These are phyloP conservation scores for Allygus modestus DNA, from an alignment of 2,888 invertebrate genomes.

Conservation along the genomic window DNA sequence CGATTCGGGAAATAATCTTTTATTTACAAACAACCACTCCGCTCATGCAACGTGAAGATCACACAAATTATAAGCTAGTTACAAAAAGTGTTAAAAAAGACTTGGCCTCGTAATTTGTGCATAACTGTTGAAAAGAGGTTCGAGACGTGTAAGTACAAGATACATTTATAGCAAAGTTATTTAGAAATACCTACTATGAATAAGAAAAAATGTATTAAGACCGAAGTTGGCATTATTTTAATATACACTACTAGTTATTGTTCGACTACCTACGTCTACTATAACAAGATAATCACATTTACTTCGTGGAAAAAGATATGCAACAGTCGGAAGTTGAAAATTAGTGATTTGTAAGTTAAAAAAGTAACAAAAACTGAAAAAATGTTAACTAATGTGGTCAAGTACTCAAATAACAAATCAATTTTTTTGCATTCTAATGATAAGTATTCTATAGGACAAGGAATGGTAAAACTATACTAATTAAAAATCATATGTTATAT, in stretches of 20 bases:
- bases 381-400: too few relatives aligned
- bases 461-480: too few relatives aligned
- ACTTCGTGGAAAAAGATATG: slow-evolving; percentile 36
- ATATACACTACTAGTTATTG: slow-evolving; percentile 46
- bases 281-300: slow-evolving; percentile 25
- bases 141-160: background rate
- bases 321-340: background rate
- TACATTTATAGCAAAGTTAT: slow-evolving; percentile 42
- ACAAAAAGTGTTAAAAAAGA: slow-evolving; percentile 59
- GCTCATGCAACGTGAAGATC: slow-evolving; percentile 33
- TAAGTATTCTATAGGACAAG: too few relatives aligned
- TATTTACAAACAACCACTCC: slow-evolving; percentile 47
- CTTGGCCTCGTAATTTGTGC: slow-evolving; percentile 46
- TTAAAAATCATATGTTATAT: too few relatives aligned
- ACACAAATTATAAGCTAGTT: slow-evolving; percentile 52
- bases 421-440: too few relatives aligned
- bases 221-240: slow-evolving; percentile 38
- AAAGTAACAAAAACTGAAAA: too few relatives aligned
- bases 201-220: slow-evolving; percentile 30
- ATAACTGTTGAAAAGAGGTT: background rate
- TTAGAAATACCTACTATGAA: slow-evolving; percentile 34
- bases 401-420: too few relatives aligned
- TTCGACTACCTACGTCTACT: slow-evolving; percentile 46
- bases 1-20: slow-evolving; percentile 25
- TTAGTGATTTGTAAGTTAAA: background rate